Evolutionary conservation across 2,113 vertebrate genomes (phyloP), one percentile per base, ranked within the genome.

Genomic region (Heterocephalus glaber): DNA sequence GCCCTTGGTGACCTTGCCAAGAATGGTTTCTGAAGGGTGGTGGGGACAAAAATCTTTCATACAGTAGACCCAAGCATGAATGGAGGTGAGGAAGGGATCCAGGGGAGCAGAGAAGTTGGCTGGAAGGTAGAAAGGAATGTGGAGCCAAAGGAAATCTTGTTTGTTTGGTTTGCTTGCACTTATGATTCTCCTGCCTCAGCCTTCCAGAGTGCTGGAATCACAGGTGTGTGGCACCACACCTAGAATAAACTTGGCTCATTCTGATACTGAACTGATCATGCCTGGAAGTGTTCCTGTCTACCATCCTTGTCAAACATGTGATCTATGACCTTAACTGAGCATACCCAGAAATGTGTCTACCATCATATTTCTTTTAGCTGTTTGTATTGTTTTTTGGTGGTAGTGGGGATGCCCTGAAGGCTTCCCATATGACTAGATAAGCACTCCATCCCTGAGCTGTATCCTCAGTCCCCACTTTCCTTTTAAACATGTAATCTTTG

Each of bases 1-100:
- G 76, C 63, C 89, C 19, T 20, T 60, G 14, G 82, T 88, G 92
- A 90, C 56, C 56, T 56, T 85, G 68, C 52, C 82, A 90, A 52
- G 68, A 84, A 90, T n/a, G 24, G 30, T 49, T 80, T 81, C 44
- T 65, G 41, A 1, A 2, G 28, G 66, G 61, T 68, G 28, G 80
- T 47, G 9, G 33, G 22, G 17, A 96, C 82, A 38, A 89, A 92
- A 92, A 49, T 22, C 33, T 89, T 89, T 93, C 58, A 52, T 44
- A 52, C 54, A n/a, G 35, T 82, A 30, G 38, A 86, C 82, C 41
- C 49, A 72, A 72, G 47, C 83, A 66, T 10, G 33, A 72, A 61
- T 41, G n/a, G 83, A 83, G n/a, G 10, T 79, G 74, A 93, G 44
- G 47, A 77, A 80, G 87, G 70, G 61, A 89, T 35, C 86, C 0